Base-by-base conservation (phyloP, 2,113 vertebrate species). In the Pomatostomus ruficeps region DNA sequence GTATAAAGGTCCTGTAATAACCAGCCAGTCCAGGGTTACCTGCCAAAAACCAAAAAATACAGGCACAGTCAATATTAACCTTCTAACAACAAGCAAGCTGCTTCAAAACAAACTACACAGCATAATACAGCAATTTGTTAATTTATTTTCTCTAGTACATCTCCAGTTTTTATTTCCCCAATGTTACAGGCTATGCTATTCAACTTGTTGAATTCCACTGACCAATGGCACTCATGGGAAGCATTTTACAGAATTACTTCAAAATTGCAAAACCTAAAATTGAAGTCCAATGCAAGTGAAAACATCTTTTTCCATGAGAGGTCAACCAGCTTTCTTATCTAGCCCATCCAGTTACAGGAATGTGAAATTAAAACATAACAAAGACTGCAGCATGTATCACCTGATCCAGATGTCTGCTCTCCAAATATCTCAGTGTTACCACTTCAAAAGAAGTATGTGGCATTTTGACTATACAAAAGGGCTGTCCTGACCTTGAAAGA, bases 11-110 rank as follows among this genome's bases (percentile, higher is more conserved):
- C 66, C 89, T 97, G 90, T 99, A 99, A 96, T 99, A 99, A 77
- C 98, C 97, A 67, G 98, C 96, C 25, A 99, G 89, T 55, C 99
- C 99, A 58, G 99, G 99, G 91, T 99, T 99, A 95, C 99, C 99
- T 99, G 98, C 58, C 63, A 93, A 98, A 82, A 91, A 91, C 36
- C 29, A 94, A 58, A 94, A 81, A 21, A 84, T 22, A 94, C 7
- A 95, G 91, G n/a, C 19, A 33, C 22, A 61, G 52, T 96, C 63
- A 97, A 35, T 71, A 55, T 70, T 68, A 75, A 88, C 28, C 14
- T 79, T 89, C 24, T 36, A 81, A 79, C 26, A 67, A 54, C 45
- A 94, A 83, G 36, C 10, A 79, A 36, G 43, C 12, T 61, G 14
- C 33, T 87, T 79, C 81, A 85, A 55, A 68, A 46, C n/a, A 70